Evolutionary conservation across 2,888 invertebrate genomes (phyloP).

Genomic region (Eledone cirrhosa): DNA sequence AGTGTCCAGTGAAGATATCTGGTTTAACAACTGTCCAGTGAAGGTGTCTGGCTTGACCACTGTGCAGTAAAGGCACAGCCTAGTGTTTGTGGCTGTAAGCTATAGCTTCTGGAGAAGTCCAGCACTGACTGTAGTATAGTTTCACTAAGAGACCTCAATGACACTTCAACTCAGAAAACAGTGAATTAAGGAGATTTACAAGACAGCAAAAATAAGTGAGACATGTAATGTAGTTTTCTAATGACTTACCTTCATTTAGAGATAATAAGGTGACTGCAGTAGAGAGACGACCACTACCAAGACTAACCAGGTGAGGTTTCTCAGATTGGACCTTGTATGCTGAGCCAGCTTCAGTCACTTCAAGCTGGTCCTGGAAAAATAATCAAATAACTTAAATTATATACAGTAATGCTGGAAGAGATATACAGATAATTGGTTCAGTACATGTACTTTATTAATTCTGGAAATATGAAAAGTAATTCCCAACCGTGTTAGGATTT

Average conservation of each 20-base stretch:
- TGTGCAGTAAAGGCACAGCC: too few species aligned
- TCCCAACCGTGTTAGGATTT: background rate
- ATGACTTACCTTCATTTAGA: conserved; percentile 79
- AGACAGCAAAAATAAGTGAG: background rate
- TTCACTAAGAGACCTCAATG: too few species aligned
- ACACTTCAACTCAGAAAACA: too few species aligned
- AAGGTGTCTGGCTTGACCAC: too few species aligned
- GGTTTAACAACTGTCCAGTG: too few species aligned
- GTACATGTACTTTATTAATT: background rate
- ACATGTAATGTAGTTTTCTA: background rate
- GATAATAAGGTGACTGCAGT: conserved; percentile 92
- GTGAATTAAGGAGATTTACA: too few species aligned
- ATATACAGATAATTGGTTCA: background rate
- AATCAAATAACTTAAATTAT: conserved; percentile 29
- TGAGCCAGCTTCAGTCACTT: conserved; percentile 62
- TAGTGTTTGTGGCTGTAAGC: too few species aligned
- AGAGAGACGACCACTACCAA: conserved; percentile 88
- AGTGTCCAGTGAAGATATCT: too few species aligned
- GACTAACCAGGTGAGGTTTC: conserved; percentile 88
- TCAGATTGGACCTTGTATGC: conserved; percentile 79
- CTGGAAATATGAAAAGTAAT: background rate
- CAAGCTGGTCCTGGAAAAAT: conserved; percentile 47
- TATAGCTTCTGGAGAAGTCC: too few species aligned
- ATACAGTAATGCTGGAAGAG: conserved; percentile 33
- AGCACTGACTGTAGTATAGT: too few species aligned